These are phyloP conservation scores for Nerophis ophidion DNA, from an alignment of 2,113 vertebrate species.

Conservation along the genomic window DNA sequence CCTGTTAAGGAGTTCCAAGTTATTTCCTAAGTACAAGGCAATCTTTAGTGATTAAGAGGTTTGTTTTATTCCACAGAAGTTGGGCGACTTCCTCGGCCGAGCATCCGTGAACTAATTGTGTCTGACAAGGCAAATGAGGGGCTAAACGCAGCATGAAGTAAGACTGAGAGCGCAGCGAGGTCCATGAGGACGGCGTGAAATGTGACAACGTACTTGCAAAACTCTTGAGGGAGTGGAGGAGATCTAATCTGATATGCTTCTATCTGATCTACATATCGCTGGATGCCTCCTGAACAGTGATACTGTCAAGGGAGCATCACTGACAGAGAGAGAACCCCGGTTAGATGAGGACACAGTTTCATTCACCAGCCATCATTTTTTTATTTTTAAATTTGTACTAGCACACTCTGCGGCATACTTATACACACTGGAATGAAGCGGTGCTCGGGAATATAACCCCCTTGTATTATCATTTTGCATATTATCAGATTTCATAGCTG, in stretches of 20 bases:
- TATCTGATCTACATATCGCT: constrained; percentile 37
- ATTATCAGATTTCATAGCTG: too few relatives aligned
- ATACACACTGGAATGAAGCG: too few relatives aligned
- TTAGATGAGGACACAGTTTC: constrained; percentile 3
- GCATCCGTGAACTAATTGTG: constrained; percentile 52
- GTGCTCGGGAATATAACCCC: too few relatives aligned
- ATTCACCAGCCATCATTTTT: too few relatives aligned
- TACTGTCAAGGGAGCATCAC: constrained; percentile 16
- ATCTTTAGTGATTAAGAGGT: constrained; percentile 61
- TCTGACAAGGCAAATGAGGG: constrained; percentile 50
- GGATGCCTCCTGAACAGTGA: constrained; percentile 37
- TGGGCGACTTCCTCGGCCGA: constrained; percentile 28
- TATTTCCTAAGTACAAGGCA: constrained; percentile 56
- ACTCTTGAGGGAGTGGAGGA: constrained; percentile 12
- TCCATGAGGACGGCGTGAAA: constrained; percentile 13
- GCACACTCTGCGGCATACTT: too few relatives aligned
- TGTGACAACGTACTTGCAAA: background rate
- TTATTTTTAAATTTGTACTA: too few relatives aligned
- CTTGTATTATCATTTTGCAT: too few relatives aligned
- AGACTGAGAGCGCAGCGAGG: constrained; percentile 19
- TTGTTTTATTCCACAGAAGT: constrained; percentile 47
- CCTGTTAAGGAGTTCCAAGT: constrained; percentile 57
- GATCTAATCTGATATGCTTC: constrained; percentile 30
- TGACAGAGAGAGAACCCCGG: constrained; percentile 14
- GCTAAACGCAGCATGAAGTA: constrained; percentile 45